Conservation (phyloP, 2,797 vertebrate species). For the Hydrocynus forskahlii region DNA sequence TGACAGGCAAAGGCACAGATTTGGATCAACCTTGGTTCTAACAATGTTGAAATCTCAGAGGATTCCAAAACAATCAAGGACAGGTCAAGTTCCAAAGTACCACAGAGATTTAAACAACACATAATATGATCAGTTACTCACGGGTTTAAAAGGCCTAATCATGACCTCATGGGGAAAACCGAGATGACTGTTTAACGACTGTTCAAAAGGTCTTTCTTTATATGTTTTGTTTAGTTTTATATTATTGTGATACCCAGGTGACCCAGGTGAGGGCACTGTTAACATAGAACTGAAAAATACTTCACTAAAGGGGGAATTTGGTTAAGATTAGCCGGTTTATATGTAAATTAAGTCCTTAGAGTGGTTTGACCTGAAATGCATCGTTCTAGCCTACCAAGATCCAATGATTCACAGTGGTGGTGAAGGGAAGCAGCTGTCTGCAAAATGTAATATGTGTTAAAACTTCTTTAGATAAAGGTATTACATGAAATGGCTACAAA, state of each 20-base stretch:
- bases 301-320: no score
- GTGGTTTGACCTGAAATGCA: no score
- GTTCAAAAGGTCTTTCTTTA: not conserved
- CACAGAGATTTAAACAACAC: not conserved
- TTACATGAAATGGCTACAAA: no score
- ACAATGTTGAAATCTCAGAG: not conserved
- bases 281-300: not conserved
- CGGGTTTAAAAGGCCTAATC: not conserved
- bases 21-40: not conserved
- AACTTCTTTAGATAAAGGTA: no score
- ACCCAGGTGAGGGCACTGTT: constrained; percentile 37
- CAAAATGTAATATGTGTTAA: no score
- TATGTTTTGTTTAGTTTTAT: not conserved
- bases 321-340: no score
- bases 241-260: not conserved
- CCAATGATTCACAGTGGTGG: no score
- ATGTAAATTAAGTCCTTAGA: no score
- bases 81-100: not conserved
- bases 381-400: no score
- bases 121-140: not conserved
- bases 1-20: not conserved
- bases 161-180: not conserved
- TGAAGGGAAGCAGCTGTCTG: no score
- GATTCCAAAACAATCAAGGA: not conserved
- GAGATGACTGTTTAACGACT: not conserved